phyloP scores from a whole-genome alignment of 2,113 vertebrate genomes.

The Hemibagrus wyckioides region DNA sequence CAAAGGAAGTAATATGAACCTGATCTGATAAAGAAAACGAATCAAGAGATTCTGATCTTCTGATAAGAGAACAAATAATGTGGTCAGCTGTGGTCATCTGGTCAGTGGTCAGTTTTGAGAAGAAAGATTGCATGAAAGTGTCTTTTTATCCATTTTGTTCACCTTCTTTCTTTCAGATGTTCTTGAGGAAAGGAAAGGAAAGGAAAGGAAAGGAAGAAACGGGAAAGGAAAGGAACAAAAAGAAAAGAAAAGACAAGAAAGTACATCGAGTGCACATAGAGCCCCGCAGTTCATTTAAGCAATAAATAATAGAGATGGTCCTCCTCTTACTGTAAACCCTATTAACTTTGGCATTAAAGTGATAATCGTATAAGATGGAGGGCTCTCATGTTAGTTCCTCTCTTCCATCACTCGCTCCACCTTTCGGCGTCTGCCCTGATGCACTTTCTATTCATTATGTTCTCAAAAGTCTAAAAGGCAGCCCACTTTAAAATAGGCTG shows the following conservation, averaged over 20 bases:
- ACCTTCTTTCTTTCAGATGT: background rate
- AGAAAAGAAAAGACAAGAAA: background rate
- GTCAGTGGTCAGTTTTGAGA: background rate
- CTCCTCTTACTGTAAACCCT: slow-evolving; percentile 52
- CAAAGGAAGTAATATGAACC: background rate
- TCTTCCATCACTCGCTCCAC: slow-evolving; percentile 20
- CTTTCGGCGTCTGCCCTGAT: slow-evolving; percentile 52
- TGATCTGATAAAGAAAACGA: background rate
- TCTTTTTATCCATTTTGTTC: background rate
- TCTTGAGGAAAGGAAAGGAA: background rate
- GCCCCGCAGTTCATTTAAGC: slow-evolving; percentile 41
- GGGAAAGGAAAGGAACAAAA: background rate
- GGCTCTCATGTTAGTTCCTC: slow-evolving; percentile 17
- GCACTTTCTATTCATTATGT: slow-evolving; percentile 69
- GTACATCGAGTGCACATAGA: slow-evolving; percentile 4
- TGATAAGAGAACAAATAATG: background rate
- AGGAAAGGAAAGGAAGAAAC: background rate
- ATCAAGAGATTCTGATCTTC: background rate
- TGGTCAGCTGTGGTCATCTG: background rate
- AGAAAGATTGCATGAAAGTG: background rate
- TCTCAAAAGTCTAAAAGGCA: slow-evolving; percentile 52
- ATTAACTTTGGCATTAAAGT: slow-evolving; percentile 46
- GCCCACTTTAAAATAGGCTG: slow-evolving; percentile 35
- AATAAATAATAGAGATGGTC: slow-evolving; percentile 29
- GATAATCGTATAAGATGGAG: slow-evolving; percentile 40